These are phyloP conservation scores for Simalia tracyae DNA, from an alignment of 2,797 vertebrate genomes.

Conservation along the genomic window DNA sequence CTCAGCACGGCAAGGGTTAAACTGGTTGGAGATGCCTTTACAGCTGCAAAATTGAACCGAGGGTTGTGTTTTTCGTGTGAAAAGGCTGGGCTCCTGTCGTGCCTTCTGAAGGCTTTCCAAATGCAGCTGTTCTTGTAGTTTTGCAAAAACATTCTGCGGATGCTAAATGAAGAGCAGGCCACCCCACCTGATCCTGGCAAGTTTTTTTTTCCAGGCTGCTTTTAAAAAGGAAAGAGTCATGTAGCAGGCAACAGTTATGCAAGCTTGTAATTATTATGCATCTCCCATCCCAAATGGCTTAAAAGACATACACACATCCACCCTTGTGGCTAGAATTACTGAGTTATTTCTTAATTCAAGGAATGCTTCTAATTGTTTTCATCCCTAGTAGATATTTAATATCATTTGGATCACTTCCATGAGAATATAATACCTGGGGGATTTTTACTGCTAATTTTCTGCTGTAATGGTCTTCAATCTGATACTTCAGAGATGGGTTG, in stretches of 20 bases:
- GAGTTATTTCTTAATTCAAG: not conserved
- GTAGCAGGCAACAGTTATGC: not conserved
- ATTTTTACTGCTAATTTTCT: not conserved
- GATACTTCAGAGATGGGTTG: not conserved
- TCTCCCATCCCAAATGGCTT: not conserved
- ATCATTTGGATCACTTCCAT: fast-evolving
- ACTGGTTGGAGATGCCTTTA: not conserved
- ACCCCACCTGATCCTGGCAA: not conserved
- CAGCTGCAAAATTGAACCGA: constrained; percentile 4
- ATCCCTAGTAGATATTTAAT: not conserved
- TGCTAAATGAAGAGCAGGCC: not conserved
- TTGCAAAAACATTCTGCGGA: constrained; percentile 24
- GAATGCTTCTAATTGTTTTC: not conserved
- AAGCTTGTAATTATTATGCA: not conserved
- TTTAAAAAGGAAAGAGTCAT: constrained; percentile 7
- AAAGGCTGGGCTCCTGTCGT: constrained; percentile 20
- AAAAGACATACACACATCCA: not conserved
- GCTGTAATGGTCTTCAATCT: not conserved
- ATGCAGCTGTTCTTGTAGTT: constrained; percentile 39
- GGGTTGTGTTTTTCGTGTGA: constrained; percentile 12
- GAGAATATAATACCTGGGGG: not conserved
- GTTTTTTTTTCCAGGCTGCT: not conserved
- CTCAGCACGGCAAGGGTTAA: not conserved
- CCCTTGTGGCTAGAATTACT: not conserved
- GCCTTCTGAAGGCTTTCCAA: constrained; percentile 33